Evolutionary conservation across 2,113 vertebrate species (phyloP).

Genomic region (Calcarius ornatus): DNA sequence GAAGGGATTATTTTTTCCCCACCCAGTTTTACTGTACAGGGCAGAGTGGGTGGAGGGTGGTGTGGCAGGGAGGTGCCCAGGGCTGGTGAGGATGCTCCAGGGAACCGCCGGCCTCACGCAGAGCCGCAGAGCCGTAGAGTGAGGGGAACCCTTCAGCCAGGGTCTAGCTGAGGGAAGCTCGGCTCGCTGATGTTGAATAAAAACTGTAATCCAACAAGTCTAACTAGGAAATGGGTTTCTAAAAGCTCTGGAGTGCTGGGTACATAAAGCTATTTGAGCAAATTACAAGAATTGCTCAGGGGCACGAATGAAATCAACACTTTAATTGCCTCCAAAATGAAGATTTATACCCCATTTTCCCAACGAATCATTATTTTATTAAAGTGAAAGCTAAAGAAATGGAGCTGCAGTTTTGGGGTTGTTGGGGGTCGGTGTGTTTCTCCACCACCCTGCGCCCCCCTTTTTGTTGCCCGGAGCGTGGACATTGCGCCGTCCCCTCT

Average conservation of each 20-base stretch:
- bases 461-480: neutral
- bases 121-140: neutral
- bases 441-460: accelerated
- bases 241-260: conserved; percentile 86
- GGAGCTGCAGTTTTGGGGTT: conserved; percentile 34
- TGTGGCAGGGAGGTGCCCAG: neutral
- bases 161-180: neutral
- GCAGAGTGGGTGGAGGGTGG: neutral
- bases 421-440: neutral
- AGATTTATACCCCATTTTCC: conserved; percentile 91
- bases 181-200: conserved; percentile 64
- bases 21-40: neutral
- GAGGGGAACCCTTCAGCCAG: neutral
- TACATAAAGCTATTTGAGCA: conserved; percentile 90
- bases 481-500: neutral
- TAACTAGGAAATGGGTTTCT: conserved; percentile 86
- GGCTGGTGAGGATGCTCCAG: neutral
- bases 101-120: neutral
- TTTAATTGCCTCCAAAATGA: conserved; percentile 98
- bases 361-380: conserved; percentile 82
- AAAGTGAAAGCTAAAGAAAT: conserved; percentile 69
- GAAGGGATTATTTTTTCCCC: neutral
- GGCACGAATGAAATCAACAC: conserved; percentile 90
- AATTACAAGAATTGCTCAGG: conserved; percentile 89
- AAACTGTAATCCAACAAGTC: conserved; percentile 81